A percentile compares a stretch with the other conserved stretches of the same genome.
These are phyloP conservation scores for Cylas formicarius DNA, from an alignment of 1,140 invertebrate genomes.

Conservation along the genomic window DNA sequence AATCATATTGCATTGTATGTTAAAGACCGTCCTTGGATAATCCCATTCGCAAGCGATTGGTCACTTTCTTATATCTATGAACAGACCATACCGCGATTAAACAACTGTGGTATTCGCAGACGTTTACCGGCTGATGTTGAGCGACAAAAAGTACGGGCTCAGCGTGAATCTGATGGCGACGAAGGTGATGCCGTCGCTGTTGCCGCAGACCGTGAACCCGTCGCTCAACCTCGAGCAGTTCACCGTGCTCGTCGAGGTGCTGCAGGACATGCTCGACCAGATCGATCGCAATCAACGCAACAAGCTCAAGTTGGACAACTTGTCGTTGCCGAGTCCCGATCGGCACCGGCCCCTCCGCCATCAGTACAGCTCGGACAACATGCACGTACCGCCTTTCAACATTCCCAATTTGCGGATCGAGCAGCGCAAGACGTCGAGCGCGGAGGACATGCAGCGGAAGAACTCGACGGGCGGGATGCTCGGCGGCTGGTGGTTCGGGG, in stretches of 20 bases:
- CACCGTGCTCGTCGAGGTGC: conserved; percentile 73
- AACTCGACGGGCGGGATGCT: conserved; percentile 66
- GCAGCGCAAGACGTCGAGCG: conserved; percentile 77
- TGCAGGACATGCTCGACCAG: conserved; percentile 89
- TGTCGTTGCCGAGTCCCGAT: conserved; percentile 67
- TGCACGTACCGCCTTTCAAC: conserved; percentile 75
- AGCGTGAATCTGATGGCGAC: conserved; percentile 89
- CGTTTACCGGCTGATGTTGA: conserved; percentile 87
- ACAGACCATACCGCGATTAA: too few relatives aligned
- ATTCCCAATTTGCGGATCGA: conserved; percentile 79
- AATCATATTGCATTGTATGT: too few relatives aligned
- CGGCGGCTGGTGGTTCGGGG: conserved; percentile 66
- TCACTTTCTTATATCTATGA: too few relatives aligned
- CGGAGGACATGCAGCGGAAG: conserved; percentile 80
- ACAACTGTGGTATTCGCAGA: conserved; percentile 66
- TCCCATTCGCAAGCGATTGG: too few relatives aligned
- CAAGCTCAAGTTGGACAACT: conserved; percentile 73
- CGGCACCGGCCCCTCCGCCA: conserved; percentile 68
- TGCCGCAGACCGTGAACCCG: conserved; percentile 89
- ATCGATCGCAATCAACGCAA: conserved; percentile 83
- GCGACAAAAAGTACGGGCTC: conserved; percentile 86
- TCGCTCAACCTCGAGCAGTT: conserved; percentile 87
- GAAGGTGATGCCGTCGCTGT: conserved; percentile 83
- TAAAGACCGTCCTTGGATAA: too few relatives aligned
- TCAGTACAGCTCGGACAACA: conserved; percentile 79